Evolutionary conservation across 2,888 invertebrate species (phyloP), one percentile per base, ranked within the genome.

Genomic region (Autographa gamma): DNA sequence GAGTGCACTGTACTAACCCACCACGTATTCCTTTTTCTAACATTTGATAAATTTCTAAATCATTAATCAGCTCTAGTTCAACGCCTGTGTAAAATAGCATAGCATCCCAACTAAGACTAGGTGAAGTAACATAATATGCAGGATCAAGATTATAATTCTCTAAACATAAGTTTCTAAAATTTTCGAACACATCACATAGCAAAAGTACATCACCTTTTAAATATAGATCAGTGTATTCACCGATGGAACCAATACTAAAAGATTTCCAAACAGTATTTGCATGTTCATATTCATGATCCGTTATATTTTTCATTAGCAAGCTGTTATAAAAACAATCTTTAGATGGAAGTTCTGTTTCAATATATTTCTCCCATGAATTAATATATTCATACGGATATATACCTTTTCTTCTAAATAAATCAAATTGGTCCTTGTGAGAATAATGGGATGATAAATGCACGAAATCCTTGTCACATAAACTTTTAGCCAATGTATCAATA

Each of bases 101-200:
- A 13, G 73, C 73, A 67, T 74, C 73, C 32, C 63, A 74, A 1
- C 56, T 63, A 11, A 74, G 41, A 43, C 74, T 69, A 2, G 71
- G 71, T 19, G 74, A 56, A 43, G 74, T 69, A 14, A 74, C 31
- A 41, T 74, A 71, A 60, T 65, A 69, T 1, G 38, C 71, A 9
- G 69, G 71, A 14, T 74, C 74, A 13, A 74, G 43, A 2, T 74
- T 63, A 60, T 74, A 74, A 60, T 63, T 31, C 18, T 52, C 11
- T 41, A 41, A 41, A 41, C 11, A 41, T 41, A 41, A 13, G 13
- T 41, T 41, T 41, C 41, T 41, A 41, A 41, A 41, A 14, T 41
- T 41, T 41, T 41, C 41, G 41, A 41, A 41, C 13, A 41, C 14
- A 41, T 41, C 41, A 41, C 41, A 41, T 13, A 41, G 13, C 41